These are phyloP conservation scores for Pilophorus perplexus DNA, from an alignment of 2,888 invertebrate species.

Conservation along the genomic window DNA sequence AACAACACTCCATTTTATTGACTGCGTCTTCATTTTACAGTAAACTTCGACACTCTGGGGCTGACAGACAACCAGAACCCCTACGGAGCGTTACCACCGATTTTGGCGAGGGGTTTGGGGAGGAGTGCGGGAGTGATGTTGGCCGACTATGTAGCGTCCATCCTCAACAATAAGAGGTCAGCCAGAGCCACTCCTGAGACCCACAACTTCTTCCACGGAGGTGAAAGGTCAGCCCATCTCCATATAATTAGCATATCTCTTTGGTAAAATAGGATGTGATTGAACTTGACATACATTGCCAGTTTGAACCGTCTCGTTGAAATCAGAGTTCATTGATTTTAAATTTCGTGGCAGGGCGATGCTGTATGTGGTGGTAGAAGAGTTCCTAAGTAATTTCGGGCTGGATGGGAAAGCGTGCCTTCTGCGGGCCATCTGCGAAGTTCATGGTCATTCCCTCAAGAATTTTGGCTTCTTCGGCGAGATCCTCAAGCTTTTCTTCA, in stretches of 20 bases:
- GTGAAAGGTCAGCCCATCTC: slow-evolving; percentile 67
- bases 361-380: slow-evolving; percentile 73
- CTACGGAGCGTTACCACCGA: slow-evolving; percentile 73
- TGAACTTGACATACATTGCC: no score
- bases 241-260: no score
- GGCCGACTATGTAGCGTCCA: slow-evolving; percentile 70
- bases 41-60: slow-evolving; percentile 81
- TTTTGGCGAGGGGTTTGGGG: slow-evolving; percentile 70
- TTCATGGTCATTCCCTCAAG: slow-evolving; percentile 73
- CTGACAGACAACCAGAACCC: slow-evolving; percentile 87
- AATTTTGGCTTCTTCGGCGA: slow-evolving; percentile 81
- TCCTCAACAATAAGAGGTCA: slow-evolving; percentile 59
- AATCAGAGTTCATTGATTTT: no score
- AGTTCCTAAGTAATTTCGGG: slow-evolving; percentile 75
- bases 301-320: no score
- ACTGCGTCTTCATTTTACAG: slow-evolving; percentile 57
- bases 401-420: slow-evolving; percentile 79
- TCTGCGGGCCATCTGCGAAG: slow-evolving; percentile 79
- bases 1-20: no score
- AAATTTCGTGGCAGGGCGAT: slow-evolving; percentile 61
- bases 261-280: no score
- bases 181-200: slow-evolving; percentile 52
- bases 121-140: slow-evolving; percentile 69
- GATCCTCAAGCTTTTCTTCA: slow-evolving; percentile 75
- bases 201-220: slow-evolving; percentile 66